Conservation (phyloP, 2,797 vertebrate species). For the Hydrocynus forskahlii region DNA sequence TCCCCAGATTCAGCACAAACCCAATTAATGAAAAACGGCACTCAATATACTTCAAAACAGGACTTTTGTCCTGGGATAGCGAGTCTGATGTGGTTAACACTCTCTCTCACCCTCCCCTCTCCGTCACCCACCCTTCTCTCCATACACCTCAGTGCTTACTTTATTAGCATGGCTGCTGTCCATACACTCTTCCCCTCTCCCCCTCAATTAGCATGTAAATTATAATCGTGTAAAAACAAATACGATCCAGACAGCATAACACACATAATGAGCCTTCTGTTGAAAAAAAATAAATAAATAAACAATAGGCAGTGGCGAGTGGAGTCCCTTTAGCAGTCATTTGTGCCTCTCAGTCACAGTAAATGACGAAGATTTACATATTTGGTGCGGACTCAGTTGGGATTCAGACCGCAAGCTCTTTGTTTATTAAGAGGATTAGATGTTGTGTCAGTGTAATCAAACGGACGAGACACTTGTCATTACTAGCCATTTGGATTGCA, state of each 20-base stretch:
- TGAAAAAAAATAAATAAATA: neutral
- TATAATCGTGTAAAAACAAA: neutral
- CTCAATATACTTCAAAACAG: too few relatives aligned
- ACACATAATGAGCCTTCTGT: neutral
- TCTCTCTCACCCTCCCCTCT: neutral
- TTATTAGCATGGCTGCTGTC: neutral
- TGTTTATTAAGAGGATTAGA: slow-evolving; percentile 44
- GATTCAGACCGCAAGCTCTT: slow-evolving; percentile 26
- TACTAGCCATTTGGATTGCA: slow-evolving; percentile 5
- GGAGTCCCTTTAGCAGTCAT: neutral
- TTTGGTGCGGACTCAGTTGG: neutral
- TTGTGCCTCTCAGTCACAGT: neutral
- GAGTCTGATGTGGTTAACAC: too few relatives aligned
- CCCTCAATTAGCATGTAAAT: slow-evolving; percentile 17
- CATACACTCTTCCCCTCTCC: neutral
- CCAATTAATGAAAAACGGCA: too few relatives aligned
- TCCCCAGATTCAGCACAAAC: too few relatives aligned
- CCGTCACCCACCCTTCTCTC: neutral
- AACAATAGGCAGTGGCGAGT: neutral
- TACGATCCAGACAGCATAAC: neutral
- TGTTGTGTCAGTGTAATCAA: slow-evolving; percentile 41
- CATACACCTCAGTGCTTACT: neutral
- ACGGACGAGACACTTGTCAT: slow-evolving; percentile 32
- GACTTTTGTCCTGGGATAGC: too few relatives aligned
- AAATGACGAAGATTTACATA: neutral